A percentile compares a stretch with the other conserved stretches of the same genome.
Evolutionary conservation across 2,797 vertebrate species (phyloP).

Genomic region (Echeneis naucrates): DNA sequence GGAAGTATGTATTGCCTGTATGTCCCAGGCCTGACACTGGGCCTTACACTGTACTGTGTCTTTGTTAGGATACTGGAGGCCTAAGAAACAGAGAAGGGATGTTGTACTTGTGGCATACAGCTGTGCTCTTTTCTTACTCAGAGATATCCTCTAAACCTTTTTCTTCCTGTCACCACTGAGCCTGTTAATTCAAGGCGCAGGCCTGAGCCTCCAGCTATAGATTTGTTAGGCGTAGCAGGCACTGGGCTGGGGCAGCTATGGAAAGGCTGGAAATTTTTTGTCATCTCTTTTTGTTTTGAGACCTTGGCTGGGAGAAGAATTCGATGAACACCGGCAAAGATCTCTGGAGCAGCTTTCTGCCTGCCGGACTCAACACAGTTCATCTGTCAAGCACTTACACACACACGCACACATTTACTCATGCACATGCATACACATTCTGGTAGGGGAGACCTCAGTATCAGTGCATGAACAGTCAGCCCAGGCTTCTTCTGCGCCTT

Average conservation of each 20-base stretch:
- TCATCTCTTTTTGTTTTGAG: constrained; percentile 59
- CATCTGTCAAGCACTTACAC: constrained; percentile 65
- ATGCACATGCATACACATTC: constrained; percentile 34
- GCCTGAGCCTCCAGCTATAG: constrained; percentile 10
- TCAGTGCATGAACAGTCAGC: constrained; percentile 35
- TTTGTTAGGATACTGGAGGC: no score
- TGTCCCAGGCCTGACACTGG: no score
- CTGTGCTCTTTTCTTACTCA: constrained; percentile 15
- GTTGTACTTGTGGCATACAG: constrained; percentile 3
- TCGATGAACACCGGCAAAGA: constrained; percentile 65
- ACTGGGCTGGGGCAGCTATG: not conserved
- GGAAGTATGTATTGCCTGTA: no score
- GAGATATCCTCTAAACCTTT: constrained; percentile 25
- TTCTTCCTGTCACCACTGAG: constrained; percentile 19
- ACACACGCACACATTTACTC: not conserved
- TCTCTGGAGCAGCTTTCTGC: constrained; percentile 73
- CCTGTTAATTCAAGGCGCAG: constrained; percentile 8
- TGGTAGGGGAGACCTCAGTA: constrained; percentile 32
- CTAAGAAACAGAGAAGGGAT: not conserved
- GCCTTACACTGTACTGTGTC: no score
- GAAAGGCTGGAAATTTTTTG: constrained; percentile 46
- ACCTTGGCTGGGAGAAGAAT: constrained; percentile 43
- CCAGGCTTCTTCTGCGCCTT: constrained; percentile 6
- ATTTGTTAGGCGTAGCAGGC: constrained; percentile 11
- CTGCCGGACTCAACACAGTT: constrained; percentile 63